Conservation (phyloP, 2,888 invertebrate genomes). For the Callyntrura guangdongensis region DNA sequence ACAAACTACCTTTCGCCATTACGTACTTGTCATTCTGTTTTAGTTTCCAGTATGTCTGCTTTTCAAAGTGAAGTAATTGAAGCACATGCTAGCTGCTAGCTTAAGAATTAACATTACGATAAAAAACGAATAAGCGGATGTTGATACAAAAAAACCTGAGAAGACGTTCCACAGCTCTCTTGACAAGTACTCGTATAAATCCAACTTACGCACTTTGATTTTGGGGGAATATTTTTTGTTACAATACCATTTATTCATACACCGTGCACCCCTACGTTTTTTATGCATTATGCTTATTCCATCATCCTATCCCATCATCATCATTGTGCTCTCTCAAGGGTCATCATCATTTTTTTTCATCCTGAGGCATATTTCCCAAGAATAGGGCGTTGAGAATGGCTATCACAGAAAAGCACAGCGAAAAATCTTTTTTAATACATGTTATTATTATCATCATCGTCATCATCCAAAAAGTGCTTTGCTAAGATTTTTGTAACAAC, state of each 20-base stretch:
- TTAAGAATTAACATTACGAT: constrained; percentile 50
- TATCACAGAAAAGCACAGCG: constrained; percentile 44
- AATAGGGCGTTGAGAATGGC: constrained; percentile 69
- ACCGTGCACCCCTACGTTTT: constrained; percentile 26
- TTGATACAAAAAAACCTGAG: constrained; percentile 47
- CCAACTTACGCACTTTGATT: constrained; percentile 59
- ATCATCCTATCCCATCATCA: constrained; percentile 14
- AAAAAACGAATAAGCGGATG: constrained; percentile 66
- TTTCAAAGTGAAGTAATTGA: no score
- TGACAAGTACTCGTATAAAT: constrained; percentile 54
- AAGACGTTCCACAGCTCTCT: not conserved
- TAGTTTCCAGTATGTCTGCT: not conserved
- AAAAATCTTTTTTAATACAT: constrained; percentile 63
- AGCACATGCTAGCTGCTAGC: no score
- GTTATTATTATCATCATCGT: constrained; percentile 44
- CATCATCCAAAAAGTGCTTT: constrained; percentile 10
- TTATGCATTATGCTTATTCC: not conserved
- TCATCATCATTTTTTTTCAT: constrained; percentile 70
- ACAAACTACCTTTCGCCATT: no score
- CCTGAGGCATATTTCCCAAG: constrained; percentile 69
- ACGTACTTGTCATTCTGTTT: not conserved
- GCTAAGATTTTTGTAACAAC: constrained; percentile 73
- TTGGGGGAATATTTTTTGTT: not conserved
- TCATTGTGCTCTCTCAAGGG: constrained; percentile 65
- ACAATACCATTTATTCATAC: no score